Percentiles rank a stretch among this genome's conserved stretches.
phyloP scores from a whole-genome alignment of 2,888 invertebrate species.

The Ferrisia virgata region DNA sequence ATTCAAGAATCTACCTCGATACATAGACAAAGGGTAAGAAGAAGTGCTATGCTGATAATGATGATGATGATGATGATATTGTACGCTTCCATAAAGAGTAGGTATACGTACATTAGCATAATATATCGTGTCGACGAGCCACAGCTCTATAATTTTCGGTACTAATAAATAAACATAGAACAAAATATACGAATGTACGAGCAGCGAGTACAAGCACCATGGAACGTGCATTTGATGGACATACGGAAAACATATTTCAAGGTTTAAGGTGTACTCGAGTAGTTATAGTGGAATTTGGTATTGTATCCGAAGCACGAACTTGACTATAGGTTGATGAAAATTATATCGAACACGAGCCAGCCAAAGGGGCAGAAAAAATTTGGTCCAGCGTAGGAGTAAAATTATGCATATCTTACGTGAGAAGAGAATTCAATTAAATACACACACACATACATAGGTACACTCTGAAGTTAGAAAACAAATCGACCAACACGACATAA shows the following conservation, averaged over 20 bases:
- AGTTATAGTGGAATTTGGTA: background rate
- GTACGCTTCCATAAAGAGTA: background rate
- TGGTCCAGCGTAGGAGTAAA: slow-evolving; percentile 2
- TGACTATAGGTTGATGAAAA: background rate
- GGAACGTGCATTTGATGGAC: background rate
- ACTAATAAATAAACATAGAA: slow-evolving; percentile 3
- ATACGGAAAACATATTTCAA: slow-evolving; percentile 1
- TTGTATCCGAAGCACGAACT: background rate
- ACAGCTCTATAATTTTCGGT: background rate
- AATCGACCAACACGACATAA: too few species aligned
- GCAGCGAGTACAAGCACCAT: too few species aligned
- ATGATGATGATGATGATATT: background rate
- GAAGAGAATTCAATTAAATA: too few species aligned
- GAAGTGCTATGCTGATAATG: background rate
- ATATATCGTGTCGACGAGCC: slow-evolving; percentile 7
- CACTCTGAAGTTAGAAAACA: background rate
- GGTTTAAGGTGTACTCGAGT: slow-evolving; percentile 14
- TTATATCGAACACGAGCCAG: background rate
- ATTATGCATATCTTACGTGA: background rate
- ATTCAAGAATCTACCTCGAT: background rate
- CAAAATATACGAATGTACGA: too few species aligned
- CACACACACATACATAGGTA: too few species aligned
- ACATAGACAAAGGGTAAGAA: background rate
- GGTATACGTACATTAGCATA: background rate
- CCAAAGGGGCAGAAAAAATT: background rate